phyloP scores from a whole-genome alignment of 1,140 invertebrate genomes.

The Cydia pomonella region DNA sequence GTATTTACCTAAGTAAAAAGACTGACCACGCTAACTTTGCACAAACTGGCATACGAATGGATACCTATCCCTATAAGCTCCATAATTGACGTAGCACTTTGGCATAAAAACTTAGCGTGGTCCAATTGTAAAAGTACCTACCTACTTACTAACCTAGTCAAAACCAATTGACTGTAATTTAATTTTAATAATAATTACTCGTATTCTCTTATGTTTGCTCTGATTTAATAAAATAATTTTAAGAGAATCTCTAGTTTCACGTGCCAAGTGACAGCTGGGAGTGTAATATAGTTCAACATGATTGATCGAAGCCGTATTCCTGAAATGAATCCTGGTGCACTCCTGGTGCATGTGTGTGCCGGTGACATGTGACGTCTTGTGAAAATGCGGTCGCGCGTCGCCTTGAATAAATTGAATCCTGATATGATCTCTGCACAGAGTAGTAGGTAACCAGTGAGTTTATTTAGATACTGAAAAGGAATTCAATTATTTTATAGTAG shows the following conservation, averaged over 20 bases:
- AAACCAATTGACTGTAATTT: too few species aligned
- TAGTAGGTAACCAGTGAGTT: neutral
- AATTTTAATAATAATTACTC: too few species aligned
- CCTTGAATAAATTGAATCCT: slow-evolving; percentile 41
- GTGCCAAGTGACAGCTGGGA: slow-evolving; percentile 8
- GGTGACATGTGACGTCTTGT: slow-evolving; percentile 25
- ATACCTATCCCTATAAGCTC: too few species aligned
- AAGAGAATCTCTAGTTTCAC: neutral
- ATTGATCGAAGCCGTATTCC: slow-evolving; percentile 16
- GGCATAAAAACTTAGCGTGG: too few species aligned
- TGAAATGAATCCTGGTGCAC: slow-evolving; percentile 21
- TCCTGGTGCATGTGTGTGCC: slow-evolving; percentile 27
- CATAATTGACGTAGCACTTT: too few species aligned
- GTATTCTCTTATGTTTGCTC: too few species aligned
- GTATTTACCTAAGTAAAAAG: too few species aligned
- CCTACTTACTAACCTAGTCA: too few species aligned
- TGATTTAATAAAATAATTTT: too few species aligned
- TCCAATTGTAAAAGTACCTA: too few species aligned
- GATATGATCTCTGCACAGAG: slow-evolving; percentile 37
- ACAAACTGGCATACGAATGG: too few species aligned
- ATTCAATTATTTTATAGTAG: neutral
- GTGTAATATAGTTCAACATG: neutral
- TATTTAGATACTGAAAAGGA: neutral
- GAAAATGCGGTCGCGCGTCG: neutral
- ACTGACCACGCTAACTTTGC: too few species aligned